Conservation (phyloP, 2,888 invertebrate genomes). For the Troilus luridus region DNA sequence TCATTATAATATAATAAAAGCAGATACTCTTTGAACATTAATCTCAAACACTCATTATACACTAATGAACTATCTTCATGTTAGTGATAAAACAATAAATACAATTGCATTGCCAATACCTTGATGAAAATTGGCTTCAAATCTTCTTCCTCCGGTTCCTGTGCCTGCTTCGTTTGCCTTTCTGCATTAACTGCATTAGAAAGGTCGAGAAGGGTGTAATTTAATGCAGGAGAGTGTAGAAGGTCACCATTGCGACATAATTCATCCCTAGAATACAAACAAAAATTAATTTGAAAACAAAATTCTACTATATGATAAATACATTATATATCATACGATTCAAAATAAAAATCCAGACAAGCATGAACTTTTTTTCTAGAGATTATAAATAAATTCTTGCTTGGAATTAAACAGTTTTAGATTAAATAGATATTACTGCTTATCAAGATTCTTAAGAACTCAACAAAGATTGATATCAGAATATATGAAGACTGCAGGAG, state of each 20-base stretch:
- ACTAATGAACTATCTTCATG: background rate
- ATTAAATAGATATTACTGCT: no score
- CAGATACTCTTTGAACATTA: background rate
- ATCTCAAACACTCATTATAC: background rate
- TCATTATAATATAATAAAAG: background rate
- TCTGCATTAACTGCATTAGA: conserved; percentile 81
- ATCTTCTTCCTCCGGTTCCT: conserved; percentile 71
- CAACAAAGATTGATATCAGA: no score
- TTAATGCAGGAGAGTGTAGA: conserved; percentile 88
- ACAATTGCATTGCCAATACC: background rate
- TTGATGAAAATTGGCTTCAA: conserved; percentile 60
- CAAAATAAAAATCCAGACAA: background rate
- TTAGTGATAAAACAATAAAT: background rate
- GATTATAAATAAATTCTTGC: background rate
- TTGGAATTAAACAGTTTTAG: no score
- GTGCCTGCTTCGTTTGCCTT: conserved; percentile 81
- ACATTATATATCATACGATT: background rate
- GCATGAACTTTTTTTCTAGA: background rate
- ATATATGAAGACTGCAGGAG: no score
- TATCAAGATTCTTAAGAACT: no score
- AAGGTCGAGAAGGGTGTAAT: conserved; percentile 84
- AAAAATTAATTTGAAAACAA: background rate
- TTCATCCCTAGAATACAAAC: conserved; percentile 71
- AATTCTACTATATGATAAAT: no score
- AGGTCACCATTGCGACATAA: conserved; percentile 85